phyloP scores from a whole-genome alignment of 2,888 invertebrate genomes.

The Zygaena filipendulae region DNA sequence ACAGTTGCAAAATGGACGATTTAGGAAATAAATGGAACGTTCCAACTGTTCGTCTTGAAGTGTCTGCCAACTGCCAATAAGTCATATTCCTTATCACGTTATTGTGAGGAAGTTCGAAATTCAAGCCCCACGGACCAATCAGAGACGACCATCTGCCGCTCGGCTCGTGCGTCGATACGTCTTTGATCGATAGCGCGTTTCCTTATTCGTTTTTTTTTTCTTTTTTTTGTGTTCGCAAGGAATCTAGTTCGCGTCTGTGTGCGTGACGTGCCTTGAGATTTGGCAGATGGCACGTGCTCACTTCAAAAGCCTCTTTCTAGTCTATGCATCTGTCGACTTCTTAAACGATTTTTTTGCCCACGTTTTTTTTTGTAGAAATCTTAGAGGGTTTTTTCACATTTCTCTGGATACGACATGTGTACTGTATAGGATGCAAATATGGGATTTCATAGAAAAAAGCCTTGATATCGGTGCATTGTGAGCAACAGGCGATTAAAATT shows the following conservation, averaged over 20 bases:
- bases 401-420: constrained; percentile 43
- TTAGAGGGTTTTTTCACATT: constrained; percentile 23
- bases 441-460: constrained; percentile 33
- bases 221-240: background rate
- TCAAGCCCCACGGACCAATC: constrained; percentile 54
- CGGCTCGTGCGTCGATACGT: constrained; percentile 39
- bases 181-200: constrained; percentile 53
- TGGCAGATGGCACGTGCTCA: constrained; percentile 68
- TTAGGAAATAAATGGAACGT: constrained; percentile 34
- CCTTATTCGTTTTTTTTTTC: constrained; percentile 34
- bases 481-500: too few species aligned
- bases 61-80: constrained; percentile 25
- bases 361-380: constrained; percentile 37
- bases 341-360: constrained; percentile 36
- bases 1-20: constrained; percentile 25
- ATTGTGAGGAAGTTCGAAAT: constrained; percentile 57
- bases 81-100: constrained; percentile 52
- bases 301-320: too few species aligned
- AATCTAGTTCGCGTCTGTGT: constrained; percentile 32
- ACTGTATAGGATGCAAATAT: constrained; percentile 64
- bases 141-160: constrained; percentile 54
- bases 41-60: constrained; percentile 27
- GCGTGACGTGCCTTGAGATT: constrained; percentile 54
- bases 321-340: constrained; percentile 60
- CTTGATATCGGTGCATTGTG: constrained; percentile 46